Conservation (phyloP, 2,797 vertebrate genomes). For the Coreius guichenoti region DNA sequence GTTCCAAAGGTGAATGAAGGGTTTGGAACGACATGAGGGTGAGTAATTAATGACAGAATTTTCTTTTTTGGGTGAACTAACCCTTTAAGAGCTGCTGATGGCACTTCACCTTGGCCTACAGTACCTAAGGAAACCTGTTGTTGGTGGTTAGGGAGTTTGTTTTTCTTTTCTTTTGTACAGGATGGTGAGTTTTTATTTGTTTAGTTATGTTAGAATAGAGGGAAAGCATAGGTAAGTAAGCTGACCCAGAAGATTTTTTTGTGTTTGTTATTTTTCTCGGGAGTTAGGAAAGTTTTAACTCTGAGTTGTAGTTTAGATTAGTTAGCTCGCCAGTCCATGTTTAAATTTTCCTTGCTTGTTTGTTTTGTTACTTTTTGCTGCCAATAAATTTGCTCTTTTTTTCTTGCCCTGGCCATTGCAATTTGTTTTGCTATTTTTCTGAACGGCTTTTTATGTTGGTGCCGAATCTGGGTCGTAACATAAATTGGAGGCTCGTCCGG, state of each 20-base stretch:
- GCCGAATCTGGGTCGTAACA: neutral
- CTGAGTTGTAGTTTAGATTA: neutral
- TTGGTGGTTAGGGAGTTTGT: neutral
- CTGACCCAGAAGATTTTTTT: neutral
- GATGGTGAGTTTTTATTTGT: neutral
- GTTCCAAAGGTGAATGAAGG: no score
- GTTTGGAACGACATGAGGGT: no score
- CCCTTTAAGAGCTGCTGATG: no score
- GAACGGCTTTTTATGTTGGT: no score
- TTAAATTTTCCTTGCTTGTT: neutral
- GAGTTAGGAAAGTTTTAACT: neutral
- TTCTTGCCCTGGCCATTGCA: no score
- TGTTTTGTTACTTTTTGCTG: neutral
- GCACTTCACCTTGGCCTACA: no score
- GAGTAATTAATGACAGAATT: no score
- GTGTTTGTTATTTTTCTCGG: neutral
- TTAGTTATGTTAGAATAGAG: neutral
- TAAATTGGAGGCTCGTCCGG: no score
- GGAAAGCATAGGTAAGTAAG: neutral
- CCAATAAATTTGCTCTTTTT: no score
- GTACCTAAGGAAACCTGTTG: neutral
- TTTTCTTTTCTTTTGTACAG: neutral
- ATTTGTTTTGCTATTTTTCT: no score
- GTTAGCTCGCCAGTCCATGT: neutral
- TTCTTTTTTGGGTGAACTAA: no score